Evolutionary conservation across 1,140 invertebrate species (phyloP).

Genomic region (Lanistes nyassanus): DNA sequence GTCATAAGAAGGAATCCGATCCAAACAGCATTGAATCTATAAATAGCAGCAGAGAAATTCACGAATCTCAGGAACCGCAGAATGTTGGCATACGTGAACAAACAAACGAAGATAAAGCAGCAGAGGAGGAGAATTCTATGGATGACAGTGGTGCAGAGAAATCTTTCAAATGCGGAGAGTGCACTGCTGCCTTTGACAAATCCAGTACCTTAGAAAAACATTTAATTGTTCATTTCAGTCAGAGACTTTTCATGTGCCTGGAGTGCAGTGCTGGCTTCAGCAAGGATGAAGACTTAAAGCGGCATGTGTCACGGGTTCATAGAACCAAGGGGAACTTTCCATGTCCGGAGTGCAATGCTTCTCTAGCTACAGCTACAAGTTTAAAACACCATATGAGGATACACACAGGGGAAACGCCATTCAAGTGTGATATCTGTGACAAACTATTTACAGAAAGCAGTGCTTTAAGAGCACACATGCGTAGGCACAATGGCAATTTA

Average conservation of each 20-base stretch:
- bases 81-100: no score
- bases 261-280: slow-evolving; percentile 45
- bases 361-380: slow-evolving; percentile 73
- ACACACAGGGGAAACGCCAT: slow-evolving; percentile 59
- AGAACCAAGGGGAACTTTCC: slow-evolving; percentile 98
- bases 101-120: no score
- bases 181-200: slow-evolving; percentile 36
- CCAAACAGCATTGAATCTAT: no score
- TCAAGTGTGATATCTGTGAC: slow-evolving; percentile 20
- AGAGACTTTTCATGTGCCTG: slow-evolving; percentile 49
- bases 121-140: not conserved
- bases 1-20: no score
- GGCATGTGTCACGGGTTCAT: slow-evolving; percentile 69
- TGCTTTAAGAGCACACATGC: not conserved
- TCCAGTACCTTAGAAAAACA: slow-evolving; percentile 34
- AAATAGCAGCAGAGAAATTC: no score
- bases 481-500: not conserved
- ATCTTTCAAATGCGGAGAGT: slow-evolving; percentile 38
- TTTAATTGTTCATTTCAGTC: slow-evolving; percentile 45
- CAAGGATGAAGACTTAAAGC: slow-evolving; percentile 37
- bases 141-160: slow-evolving; percentile 27
- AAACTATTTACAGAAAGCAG: not conserved
- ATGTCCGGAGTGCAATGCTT: slow-evolving; percentile 96
- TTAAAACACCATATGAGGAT: slow-evolving; percentile 55
- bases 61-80: no score